phyloP scores from a whole-genome alignment of 2,113 vertebrate species.

The Phrynosoma blainvillii region DNA sequence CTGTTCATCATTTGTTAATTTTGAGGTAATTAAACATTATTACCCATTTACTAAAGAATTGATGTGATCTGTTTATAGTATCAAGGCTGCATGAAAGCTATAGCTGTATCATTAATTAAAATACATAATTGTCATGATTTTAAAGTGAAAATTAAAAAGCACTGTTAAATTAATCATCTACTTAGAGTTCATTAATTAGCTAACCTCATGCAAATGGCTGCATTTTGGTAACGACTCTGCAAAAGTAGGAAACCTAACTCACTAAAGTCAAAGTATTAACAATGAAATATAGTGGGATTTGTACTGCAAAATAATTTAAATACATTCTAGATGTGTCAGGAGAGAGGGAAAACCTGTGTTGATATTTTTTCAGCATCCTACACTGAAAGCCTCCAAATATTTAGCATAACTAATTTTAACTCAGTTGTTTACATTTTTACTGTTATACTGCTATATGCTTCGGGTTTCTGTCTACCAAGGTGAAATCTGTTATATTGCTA shows the following conservation, averaged over 20 bases:
- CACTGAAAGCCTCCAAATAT: background rate
- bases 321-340: conserved; percentile 61
- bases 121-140: conserved; percentile 71
- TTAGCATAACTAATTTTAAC: background rate
- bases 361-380: conserved; percentile 11
- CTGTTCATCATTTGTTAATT: conserved; percentile 69
- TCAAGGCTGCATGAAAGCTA: conserved; percentile 62
- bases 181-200: conserved; percentile 79
- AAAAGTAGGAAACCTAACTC: conserved; percentile 30
- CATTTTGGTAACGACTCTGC: conserved; percentile 72
- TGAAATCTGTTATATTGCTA: conserved; percentile 46
- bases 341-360: conserved; percentile 44
- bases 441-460: conserved; percentile 56
- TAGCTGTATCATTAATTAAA: conserved; percentile 68
- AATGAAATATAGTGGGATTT: background rate
- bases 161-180: conserved; percentile 77
- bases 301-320: conserved; percentile 55
- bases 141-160: conserved; percentile 76
- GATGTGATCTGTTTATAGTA: conserved; percentile 71
- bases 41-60: conserved; percentile 71
- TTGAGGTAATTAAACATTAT: conserved; percentile 54
- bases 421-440: conserved; percentile 58
- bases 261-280: background rate
- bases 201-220: conserved; percentile 73
- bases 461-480: conserved; percentile 55